phyloP scores from a whole-genome alignment of 53 echinoderm and acorn worm species.

The Hippasteria phrygiana region DNA sequence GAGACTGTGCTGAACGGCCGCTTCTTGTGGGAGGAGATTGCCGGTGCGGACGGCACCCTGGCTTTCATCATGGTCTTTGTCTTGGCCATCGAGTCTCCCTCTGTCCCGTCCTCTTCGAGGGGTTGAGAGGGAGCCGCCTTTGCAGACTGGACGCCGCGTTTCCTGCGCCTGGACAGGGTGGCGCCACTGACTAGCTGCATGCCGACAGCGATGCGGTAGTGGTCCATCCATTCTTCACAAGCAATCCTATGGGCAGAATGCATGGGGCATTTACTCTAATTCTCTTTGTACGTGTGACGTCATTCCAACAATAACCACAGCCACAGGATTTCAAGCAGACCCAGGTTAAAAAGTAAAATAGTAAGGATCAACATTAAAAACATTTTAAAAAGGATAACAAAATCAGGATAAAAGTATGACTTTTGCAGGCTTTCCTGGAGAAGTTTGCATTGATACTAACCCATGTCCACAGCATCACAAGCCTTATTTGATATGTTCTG shows the following conservation, averaged over 20 bases:
- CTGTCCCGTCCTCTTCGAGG: not conserved
- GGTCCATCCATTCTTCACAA: constrained; percentile 97
- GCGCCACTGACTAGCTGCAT: constrained; percentile 72
- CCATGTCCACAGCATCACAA: too few relatives aligned
- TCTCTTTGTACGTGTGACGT: too few relatives aligned
- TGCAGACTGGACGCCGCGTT: constrained; percentile 83
- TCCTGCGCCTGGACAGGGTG: constrained; percentile 39
- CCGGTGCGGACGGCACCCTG: constrained; percentile 73
- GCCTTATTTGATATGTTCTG: too few relatives aligned
- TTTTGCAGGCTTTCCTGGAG: too few relatives aligned
- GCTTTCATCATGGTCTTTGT: not conserved
- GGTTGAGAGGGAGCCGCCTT: constrained; percentile 63
- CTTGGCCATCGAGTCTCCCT: not conserved
- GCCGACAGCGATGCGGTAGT: constrained; percentile 85
- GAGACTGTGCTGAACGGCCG: constrained; percentile 70
- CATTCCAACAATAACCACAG: not conserved
- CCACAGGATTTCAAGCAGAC: too few relatives aligned
- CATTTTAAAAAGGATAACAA: too few relatives aligned
- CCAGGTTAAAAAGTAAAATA: too few relatives aligned
- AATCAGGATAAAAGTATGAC: too few relatives aligned
- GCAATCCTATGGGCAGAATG: too few relatives aligned
- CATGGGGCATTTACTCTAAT: too few relatives aligned
- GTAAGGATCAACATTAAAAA: too few relatives aligned
- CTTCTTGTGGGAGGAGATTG: constrained; percentile 14
- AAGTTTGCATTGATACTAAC: too few relatives aligned